Conservation (phyloP, 2,113 vertebrate species). For the Paramormyrops kingsleyae region DNA sequence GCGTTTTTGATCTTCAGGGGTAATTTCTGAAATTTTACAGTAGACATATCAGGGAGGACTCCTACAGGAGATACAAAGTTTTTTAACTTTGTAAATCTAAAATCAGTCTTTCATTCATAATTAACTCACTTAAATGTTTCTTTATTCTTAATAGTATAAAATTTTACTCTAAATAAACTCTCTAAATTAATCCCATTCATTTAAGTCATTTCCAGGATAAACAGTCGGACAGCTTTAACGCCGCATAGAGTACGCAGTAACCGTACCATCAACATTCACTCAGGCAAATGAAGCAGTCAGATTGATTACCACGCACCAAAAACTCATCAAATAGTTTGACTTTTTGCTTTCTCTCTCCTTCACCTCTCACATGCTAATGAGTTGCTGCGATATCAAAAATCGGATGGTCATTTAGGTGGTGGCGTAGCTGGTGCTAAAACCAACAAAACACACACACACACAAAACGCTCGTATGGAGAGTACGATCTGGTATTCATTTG, state of each 20-base stretch:
- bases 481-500: conserved; percentile 66
- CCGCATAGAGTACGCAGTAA: neutral
- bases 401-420: conserved; percentile 33
- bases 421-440: neutral
- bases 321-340: conserved; percentile 9
- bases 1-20: conserved; percentile 42
- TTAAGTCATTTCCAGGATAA: neutral
- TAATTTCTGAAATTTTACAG: conserved; percentile 41
- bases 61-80: conserved; percentile 34
- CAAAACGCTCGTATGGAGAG: conserved; percentile 31
- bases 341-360: conserved; percentile 30
- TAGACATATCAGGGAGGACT: conserved; percentile 48
- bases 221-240: neutral
- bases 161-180: conserved; percentile 37
- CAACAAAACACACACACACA: conserved; percentile 20
- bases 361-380: conserved; percentile 24
- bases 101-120: conserved; percentile 53
- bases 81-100: conserved; percentile 48
- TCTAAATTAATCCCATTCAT: neutral
- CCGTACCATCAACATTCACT: neutral
- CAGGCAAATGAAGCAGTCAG: neutral
- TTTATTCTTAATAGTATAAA: conserved; percentile 49
- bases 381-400: conserved; percentile 39
- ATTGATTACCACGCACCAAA: neutral
- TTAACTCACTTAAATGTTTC: conserved; percentile 49